These are phyloP conservation scores for Sinonovacula constricta DNA, from an alignment of 1,140 invertebrate species.

Conservation along the genomic window DNA sequence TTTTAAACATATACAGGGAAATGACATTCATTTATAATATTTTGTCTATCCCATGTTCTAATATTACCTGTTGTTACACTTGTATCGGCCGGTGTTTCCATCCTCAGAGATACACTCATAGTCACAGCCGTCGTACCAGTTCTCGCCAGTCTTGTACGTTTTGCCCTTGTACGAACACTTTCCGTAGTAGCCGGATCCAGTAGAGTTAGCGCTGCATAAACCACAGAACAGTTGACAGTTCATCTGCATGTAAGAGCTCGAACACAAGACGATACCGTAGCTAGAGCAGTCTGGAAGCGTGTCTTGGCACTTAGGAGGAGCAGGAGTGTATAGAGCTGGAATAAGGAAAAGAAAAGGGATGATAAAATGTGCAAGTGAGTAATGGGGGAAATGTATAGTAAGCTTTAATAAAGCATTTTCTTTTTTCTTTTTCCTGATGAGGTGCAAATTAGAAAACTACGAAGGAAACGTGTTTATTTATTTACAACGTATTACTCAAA, in stretches of 20 bases:
- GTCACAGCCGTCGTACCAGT: slow-evolving; percentile 58
- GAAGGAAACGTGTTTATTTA: no score
- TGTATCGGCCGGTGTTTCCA: slow-evolving; percentile 52
- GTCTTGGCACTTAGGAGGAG: slow-evolving; percentile 59
- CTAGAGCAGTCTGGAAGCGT: slow-evolving; percentile 53
- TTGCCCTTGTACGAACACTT: slow-evolving; percentile 56
- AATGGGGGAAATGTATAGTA: slow-evolving; percentile 9
- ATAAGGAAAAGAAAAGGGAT: no score
- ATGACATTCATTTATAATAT: no score
- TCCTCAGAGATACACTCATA: slow-evolving; percentile 60
- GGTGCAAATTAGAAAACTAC: no score
- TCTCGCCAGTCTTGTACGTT: slow-evolving; percentile 52
- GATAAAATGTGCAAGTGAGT: no score
- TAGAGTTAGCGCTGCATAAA: slow-evolving; percentile 54
- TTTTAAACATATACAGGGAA: no score
- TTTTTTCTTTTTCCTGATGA: slow-evolving; percentile 50
- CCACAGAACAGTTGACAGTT: slow-evolving; percentile 67
- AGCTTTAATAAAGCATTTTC: slow-evolving; percentile 60
- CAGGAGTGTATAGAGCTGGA: slow-evolving; percentile 51
- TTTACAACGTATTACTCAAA: no score
- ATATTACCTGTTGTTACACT: slow-evolving; percentile 59
- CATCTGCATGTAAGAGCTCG: slow-evolving; percentile 30
- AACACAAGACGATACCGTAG: slow-evolving; percentile 57
- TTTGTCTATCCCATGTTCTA: no score
- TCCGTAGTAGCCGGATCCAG: slow-evolving; percentile 25